Conservation (phyloP, 2,113 vertebrate genomes). For the Rutilus rutilus region DNA sequence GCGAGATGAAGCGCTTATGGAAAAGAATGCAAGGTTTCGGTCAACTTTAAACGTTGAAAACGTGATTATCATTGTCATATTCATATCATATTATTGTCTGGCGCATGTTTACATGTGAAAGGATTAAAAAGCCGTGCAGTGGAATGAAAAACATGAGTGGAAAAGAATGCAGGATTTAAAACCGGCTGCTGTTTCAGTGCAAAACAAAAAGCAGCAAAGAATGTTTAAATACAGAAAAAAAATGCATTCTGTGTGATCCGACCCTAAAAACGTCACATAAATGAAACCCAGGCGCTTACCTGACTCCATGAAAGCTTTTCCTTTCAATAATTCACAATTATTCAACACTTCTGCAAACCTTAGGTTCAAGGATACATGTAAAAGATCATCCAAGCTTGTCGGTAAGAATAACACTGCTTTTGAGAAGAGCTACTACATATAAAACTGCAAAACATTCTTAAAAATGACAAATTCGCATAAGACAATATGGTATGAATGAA, state of each 20-base stretch:
- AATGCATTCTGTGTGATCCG: background rate
- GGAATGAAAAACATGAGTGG: background rate
- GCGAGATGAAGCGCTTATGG: too few relatives aligned
- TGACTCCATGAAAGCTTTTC: background rate
- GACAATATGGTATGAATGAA: background rate
- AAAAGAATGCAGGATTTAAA: background rate
- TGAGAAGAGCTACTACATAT: background rate
- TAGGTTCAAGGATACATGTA: background rate
- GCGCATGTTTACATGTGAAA: too few relatives aligned
- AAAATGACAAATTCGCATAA: background rate
- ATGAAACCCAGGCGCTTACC: background rate
- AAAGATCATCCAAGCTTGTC: background rate
- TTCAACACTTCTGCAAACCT: background rate
- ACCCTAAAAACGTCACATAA: background rate
- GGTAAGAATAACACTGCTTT: background rate
- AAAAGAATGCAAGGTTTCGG: too few relatives aligned
- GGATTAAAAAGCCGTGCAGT: too few relatives aligned
- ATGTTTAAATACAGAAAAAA: background rate
- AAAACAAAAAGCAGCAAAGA: background rate
- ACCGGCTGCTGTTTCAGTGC: background rate
- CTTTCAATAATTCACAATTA: conserved; percentile 6
- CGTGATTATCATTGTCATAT: too few relatives aligned
- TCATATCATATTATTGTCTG: too few relatives aligned
- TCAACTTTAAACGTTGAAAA: too few relatives aligned
- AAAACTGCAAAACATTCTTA: conserved; percentile 1